These are phyloP conservation scores for Narcine bancroftii DNA, from an alignment of 2,113 vertebrate genomes.

Conservation along the genomic window DNA sequence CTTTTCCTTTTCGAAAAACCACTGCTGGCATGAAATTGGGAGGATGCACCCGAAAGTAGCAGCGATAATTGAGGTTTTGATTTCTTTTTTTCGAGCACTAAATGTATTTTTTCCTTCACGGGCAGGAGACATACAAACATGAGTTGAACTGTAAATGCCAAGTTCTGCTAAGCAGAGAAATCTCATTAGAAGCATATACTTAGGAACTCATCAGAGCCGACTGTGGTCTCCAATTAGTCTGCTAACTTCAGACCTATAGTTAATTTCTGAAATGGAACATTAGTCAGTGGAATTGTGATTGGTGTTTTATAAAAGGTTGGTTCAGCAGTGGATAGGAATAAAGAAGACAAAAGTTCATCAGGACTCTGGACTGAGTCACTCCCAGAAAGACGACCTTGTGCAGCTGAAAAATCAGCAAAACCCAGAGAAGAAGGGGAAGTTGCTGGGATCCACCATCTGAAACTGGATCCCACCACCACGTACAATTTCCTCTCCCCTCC, in stretches of 20 bases:
- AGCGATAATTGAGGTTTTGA: background rate
- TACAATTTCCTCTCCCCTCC: too few relatives aligned
- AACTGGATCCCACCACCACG: too few relatives aligned
- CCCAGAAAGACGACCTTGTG: too few relatives aligned
- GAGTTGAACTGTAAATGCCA: background rate
- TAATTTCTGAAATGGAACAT: background rate
- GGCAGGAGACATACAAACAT: background rate
- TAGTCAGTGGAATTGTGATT: background rate
- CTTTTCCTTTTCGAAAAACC: background rate
- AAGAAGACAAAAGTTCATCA: background rate
- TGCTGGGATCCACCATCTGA: too few relatives aligned
- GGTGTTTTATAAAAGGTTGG: background rate
- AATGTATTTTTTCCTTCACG: background rate
- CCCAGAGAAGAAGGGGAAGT: too few relatives aligned
- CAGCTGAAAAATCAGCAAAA: too few relatives aligned
- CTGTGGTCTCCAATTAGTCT: constrained; percentile 27
- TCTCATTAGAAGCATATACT: background rate
- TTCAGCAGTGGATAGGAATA: background rate
- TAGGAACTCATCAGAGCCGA: background rate
- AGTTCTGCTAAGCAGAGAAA: constrained; percentile 9
- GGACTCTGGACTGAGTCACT: too few relatives aligned
- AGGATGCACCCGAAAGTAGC: background rate
- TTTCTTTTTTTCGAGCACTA: too few relatives aligned
- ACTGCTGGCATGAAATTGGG: background rate
- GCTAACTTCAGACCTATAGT: background rate